Conservation (phyloP, 2,888 invertebrate genomes). For the Drosophila pseudotakahashii region DNA sequence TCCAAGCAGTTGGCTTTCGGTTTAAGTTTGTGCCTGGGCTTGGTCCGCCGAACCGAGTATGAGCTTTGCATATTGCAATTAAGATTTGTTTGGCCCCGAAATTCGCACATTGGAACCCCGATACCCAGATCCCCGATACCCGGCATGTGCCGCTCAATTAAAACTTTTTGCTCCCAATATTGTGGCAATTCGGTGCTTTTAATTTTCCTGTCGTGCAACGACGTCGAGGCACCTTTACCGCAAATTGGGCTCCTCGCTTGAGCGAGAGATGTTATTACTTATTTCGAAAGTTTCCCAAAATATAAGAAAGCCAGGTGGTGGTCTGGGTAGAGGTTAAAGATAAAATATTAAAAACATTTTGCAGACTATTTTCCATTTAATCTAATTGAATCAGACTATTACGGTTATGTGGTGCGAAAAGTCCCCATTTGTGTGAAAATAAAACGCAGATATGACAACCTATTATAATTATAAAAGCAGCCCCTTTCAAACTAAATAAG, state of each 20-base stretch:
- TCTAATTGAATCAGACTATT: background rate
- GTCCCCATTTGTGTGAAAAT: background rate
- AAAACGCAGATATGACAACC: background rate
- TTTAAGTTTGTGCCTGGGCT: background rate
- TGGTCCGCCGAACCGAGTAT: background rate
- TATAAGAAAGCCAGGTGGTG: too few species aligned
- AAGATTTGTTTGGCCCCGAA: slow-evolving; percentile 64
- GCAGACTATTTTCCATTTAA: background rate
- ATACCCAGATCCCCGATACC: background rate
- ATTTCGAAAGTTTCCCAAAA: slow-evolving; percentile 8
- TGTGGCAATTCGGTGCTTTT: slow-evolving; percentile 54
- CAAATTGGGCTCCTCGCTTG: slow-evolving; percentile 20
- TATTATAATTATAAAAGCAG: background rate
- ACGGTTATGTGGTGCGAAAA: background rate
- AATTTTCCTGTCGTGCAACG: slow-evolving; percentile 66
- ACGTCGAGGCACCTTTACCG: slow-evolving; percentile 27
- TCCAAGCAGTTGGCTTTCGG: slow-evolving; percentile 30
- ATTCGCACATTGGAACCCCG: slow-evolving; percentile 19
- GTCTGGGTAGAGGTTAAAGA: too few species aligned
- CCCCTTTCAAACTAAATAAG: slow-evolving; percentile 3
- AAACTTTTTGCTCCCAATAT: slow-evolving; percentile 57
- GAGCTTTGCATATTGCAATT: slow-evolving; percentile 71
- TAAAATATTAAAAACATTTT: background rate
- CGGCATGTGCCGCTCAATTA: slow-evolving; percentile 55
- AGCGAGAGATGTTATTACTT: slow-evolving; percentile 27